Conservation (phyloP, 2,797 vertebrate genomes). For the Dromococcyx pavoninus region DNA sequence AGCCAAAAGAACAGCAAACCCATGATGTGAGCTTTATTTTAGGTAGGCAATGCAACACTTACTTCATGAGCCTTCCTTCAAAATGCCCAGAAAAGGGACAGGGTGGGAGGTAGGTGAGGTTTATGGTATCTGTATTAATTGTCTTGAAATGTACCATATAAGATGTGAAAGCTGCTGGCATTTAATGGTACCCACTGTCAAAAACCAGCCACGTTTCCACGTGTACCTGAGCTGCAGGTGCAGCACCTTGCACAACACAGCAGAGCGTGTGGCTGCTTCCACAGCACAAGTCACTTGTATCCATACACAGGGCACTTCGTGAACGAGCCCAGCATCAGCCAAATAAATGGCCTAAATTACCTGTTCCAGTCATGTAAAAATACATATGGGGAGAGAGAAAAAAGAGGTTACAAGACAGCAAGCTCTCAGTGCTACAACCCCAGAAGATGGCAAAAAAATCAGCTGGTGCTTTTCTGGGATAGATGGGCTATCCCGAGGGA, state of each 20-base stretch:
- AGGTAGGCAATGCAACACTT: neutral
- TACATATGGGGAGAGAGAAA: accelerated
- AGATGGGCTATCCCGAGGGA: neutral
- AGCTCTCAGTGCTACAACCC: neutral
- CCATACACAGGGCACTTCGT: neutral
- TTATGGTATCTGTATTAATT: neutral
- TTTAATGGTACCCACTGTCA: neutral
- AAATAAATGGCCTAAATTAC: neutral
- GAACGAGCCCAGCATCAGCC: neutral
- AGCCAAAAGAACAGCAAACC: neutral
- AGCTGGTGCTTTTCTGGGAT: neutral
- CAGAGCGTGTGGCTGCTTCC: neutral
- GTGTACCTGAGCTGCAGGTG: neutral
- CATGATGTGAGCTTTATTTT: neutral
- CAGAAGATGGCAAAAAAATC: neutral
- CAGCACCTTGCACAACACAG: neutral
- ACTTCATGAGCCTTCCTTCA: neutral
- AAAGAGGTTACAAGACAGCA: neutral
- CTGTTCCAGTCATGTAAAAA: neutral
- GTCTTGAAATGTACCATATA: neutral
- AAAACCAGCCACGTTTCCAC: neutral
- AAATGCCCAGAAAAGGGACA: neutral
- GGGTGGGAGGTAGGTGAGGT: neutral
- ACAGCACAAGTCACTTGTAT: neutral
- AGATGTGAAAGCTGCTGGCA: neutral